Conservation (phyloP, 2,797 vertebrate genomes). For the Euthynnus affinis region DNA sequence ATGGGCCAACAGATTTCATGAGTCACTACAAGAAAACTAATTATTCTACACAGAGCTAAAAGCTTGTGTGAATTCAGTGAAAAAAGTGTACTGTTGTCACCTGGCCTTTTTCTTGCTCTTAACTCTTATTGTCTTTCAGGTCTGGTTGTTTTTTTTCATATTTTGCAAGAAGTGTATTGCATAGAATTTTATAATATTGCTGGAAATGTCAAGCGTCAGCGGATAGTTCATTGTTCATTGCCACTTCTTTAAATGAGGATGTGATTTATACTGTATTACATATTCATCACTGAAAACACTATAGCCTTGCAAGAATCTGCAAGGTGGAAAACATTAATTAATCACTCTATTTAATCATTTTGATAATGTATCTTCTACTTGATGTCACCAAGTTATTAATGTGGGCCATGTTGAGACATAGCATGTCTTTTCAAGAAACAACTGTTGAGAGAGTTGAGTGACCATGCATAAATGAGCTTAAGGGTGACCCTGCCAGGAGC, state of each 20-base stretch:
- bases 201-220: not conserved
- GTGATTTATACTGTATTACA: too few species aligned
- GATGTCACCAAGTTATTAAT: not conserved
- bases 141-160: too few species aligned
- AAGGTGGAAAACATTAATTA: slow-evolving; percentile 8
- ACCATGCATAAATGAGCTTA: slow-evolving; percentile 40
- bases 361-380: slow-evolving; percentile 2
- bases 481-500: slow-evolving; percentile 27
- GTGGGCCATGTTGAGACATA: not conserved
- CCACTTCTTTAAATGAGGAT: not conserved
- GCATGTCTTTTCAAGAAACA: slow-evolving; percentile 21
- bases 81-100: not conserved
- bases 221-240: not conserved
- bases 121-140: too few species aligned
- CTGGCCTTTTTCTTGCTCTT: too few species aligned
- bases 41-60: not conserved
- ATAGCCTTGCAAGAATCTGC: not conserved
- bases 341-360: not conserved
- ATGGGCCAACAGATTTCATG: not conserved
- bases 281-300: slow-evolving; percentile 1
- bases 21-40: not conserved
- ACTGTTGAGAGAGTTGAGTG: slow-evolving; percentile 34
- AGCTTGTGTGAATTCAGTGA: not conserved
- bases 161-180: not conserved
- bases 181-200: not conserved